A percentile compares a stretch with the other conserved stretches of the same genome.
Conservation (phyloP, 2,797 vertebrate genomes). For the Miichthys miiuy region DNA sequence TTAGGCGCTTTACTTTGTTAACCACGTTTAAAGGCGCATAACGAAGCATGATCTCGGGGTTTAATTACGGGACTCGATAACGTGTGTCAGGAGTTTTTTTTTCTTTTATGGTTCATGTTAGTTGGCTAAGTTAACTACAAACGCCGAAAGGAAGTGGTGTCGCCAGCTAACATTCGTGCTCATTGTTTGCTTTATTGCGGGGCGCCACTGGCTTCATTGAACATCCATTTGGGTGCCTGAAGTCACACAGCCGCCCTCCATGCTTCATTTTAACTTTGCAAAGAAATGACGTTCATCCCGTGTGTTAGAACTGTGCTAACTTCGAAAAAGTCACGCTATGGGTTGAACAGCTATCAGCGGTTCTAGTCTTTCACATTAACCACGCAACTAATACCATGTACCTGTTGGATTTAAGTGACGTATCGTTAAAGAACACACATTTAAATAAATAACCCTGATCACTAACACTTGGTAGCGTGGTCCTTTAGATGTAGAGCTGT, state of each 20-base stretch:
- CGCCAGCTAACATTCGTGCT: slow-evolving; percentile 5
- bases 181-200: slow-evolving; percentile 59
- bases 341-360: not conserved
- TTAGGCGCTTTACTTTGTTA: not conserved
- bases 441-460: not conserved
- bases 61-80: too few species aligned
- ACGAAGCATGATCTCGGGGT: accelerated
- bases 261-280: not conserved
- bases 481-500: not conserved
- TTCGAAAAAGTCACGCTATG: not conserved
- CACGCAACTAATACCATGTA: accelerated
- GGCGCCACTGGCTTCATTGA: slow-evolving; percentile 39
- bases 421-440: not conserved
- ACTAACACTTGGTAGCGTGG: not conserved
- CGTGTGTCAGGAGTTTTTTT: not conserved
- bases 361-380: not conserved
- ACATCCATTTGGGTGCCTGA: not conserved
- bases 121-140: not conserved
- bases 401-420: not conserved
- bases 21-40: not conserved
- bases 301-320: not conserved
- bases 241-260: accelerated
- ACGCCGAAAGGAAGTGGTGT: not conserved
- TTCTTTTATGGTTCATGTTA: too few species aligned
- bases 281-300: too few species aligned